Evolutionary conservation across 2,888 invertebrate genomes (phyloP), one percentile per base, ranked within the genome.

Genomic region (Malacosoma neustria): DNA sequence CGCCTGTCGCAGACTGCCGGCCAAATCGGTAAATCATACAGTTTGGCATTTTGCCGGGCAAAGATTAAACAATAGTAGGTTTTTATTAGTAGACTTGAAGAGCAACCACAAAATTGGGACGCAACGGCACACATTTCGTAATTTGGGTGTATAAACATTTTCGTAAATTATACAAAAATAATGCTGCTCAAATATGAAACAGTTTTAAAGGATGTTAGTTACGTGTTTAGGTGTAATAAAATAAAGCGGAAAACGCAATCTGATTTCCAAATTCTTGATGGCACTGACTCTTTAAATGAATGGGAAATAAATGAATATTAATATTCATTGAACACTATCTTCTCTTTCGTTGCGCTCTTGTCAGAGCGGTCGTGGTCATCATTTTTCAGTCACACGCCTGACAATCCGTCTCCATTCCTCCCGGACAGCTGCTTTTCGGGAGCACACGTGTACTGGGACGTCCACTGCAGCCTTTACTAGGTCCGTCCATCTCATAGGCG

Each of bases 11-110:
- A 39, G 37, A 40, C 35, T 51, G 45, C 50, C 48, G 48, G 54
- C 58, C 51, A 42, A 54, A 57, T 60, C 65, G 41, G 59, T 80
- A 76, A 73, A 81, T 80, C 79, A 77, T 71, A 72, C 50, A 62
- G 71, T 73, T 79, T 82, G 81, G 80, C 81, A 66, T 51, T 47
- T 57, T 61, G 77, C 77, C 74, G 62, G 58, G 39, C 67, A 65
- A 62, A 57, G 59, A 66, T 54, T 59, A 61, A 46, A 33, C 39
- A 39, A 39, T 22, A 22, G 22, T 22, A 7, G 4, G 22, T 22
- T 22, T 22, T 22, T 22, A 22, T 22, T 22, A 22, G 22, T 22
- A 22, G 22, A n/a, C n/a, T 22, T 4, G 22, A 22, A 7, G 22
- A 22, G 5, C 22, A 22, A 5, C 22, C 5, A 22, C 22, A 22